Evolutionary conservation across 1,140 invertebrate genomes (phyloP).

Genomic region (Drosophila repleta): DNA sequence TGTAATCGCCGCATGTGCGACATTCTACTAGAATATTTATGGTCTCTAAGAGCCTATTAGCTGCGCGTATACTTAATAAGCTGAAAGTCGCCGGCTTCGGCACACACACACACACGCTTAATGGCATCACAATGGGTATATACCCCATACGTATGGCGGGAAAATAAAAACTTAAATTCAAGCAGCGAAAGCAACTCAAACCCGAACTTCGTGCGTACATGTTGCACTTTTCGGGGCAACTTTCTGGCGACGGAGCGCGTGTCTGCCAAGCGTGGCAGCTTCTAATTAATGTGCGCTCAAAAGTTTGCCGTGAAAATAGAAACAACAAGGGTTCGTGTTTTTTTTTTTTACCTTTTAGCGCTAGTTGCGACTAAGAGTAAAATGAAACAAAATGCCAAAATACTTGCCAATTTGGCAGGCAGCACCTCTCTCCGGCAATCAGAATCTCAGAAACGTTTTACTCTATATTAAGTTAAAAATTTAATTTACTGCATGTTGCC

Average conservation of each 20-base stretch:
- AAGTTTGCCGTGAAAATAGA: constrained; percentile 47
- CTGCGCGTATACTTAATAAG: no score
- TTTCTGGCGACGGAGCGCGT: constrained; percentile 57
- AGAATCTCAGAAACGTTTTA: constrained; percentile 53
- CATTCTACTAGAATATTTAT: no score
- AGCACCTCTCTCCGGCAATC: constrained; percentile 43
- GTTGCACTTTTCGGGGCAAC: constrained; percentile 67
- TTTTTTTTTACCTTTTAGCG: neutral
- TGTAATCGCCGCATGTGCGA: no score
- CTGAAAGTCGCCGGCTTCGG: no score
- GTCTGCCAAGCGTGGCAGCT: constrained; percentile 73
- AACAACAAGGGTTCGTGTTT: neutral
- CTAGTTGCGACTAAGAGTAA: constrained; percentile 38
- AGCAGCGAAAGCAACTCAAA: constrained; percentile 56
- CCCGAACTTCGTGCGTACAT: constrained; percentile 49
- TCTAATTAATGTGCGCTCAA: constrained; percentile 74
- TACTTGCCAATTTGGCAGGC: constrained; percentile 32
- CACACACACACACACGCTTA: no score
- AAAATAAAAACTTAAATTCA: constrained; percentile 32
- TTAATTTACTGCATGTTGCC: constrained; percentile 67
- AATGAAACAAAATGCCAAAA: constrained; percentile 48
- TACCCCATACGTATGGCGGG: neutral
- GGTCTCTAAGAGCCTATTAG: no score
- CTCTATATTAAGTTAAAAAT: constrained; percentile 73
- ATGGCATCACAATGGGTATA: neutral